These are phyloP conservation scores for Staurois parvus DNA, from an alignment of 2,797 vertebrate genomes.

Conservation along the genomic window DNA sequence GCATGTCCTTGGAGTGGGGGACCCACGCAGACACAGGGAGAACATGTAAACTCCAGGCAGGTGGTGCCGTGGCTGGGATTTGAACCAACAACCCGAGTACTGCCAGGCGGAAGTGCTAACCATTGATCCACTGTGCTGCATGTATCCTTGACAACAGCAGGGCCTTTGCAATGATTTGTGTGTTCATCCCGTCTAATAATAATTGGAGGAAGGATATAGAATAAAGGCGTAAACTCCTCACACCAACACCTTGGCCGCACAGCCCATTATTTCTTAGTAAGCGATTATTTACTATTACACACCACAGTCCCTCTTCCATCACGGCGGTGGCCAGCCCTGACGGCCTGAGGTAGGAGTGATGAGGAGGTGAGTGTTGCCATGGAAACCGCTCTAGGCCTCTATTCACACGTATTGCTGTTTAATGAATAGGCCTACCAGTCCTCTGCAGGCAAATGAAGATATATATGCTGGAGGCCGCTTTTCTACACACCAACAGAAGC, in stretches of 20 bases:
- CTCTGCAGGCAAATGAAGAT: slow-evolving; percentile 1
- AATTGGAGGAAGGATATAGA: not conserved
- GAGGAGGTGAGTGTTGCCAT: slow-evolving; percentile 2
- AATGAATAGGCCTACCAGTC: slow-evolving; percentile 7
- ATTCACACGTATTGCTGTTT: slow-evolving; percentile 19
- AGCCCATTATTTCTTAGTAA: not conserved
- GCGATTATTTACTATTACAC: not conserved
- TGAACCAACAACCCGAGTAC: too few relatives aligned
- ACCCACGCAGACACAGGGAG: too few relatives aligned
- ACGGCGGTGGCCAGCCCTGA: not conserved
- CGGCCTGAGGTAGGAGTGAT: slow-evolving; percentile 11
- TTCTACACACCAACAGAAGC: not conserved
- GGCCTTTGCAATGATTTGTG: too few relatives aligned
- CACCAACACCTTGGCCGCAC: not conserved
- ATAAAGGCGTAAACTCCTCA: not conserved
- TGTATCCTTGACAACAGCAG: too few relatives aligned
- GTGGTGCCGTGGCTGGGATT: too few relatives aligned
- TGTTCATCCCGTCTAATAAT: not conserved
- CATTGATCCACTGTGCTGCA: too few relatives aligned
- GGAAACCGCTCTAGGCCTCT: slow-evolving; percentile 38
- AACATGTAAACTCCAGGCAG: too few relatives aligned
- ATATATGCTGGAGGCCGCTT: not conserved
- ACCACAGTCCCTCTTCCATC: not conserved
- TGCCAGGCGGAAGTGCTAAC: too few relatives aligned
- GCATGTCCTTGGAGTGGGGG: too few relatives aligned